Evolutionary conservation across 92 coral and sea anemone species (phyloP).

Genomic region (Palythoa grandiflora): DNA sequence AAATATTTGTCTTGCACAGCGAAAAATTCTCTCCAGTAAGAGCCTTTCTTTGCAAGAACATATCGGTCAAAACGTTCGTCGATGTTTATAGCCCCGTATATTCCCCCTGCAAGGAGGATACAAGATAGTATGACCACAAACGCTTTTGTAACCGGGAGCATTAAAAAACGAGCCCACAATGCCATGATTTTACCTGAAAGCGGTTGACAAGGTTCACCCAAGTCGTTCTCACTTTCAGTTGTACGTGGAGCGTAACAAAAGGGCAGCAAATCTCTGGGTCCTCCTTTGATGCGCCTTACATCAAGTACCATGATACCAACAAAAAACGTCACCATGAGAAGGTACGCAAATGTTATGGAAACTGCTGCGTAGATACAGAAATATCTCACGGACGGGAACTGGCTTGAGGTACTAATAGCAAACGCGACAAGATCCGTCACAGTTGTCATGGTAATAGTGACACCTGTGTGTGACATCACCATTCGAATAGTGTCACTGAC

Average conservation of each 20-base stretch:
- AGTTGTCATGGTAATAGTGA: constrained; percentile 93
- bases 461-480: constrained; percentile 79
- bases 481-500: constrained; percentile 58
- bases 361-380: constrained; percentile 80
- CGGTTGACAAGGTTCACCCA: constrained; percentile 70
- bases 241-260: constrained; percentile 58
- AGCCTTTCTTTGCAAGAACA: constrained; percentile 83
- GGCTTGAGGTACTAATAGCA: constrained; percentile 82
- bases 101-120: constrained; percentile 59
- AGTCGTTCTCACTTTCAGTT: constrained; percentile 66
- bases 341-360: constrained; percentile 61
- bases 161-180: constrained; percentile 68
- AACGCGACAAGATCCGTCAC: constrained; percentile 87
- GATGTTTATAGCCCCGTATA: constrained; percentile 62
- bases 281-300: constrained; percentile 70
- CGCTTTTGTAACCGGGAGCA: constrained; percentile 47
- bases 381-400: constrained; percentile 75
- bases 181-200: constrained; percentile 58
- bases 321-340: constrained; percentile 74
- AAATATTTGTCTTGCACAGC: constrained; percentile 74
- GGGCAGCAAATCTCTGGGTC: constrained; percentile 66
- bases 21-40: constrained; percentile 66
- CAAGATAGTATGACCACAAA: constrained; percentile 62
- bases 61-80: constrained; percentile 66
- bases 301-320: constrained; percentile 75